phyloP scores from a whole-genome alignment of 2,888 invertebrate genomes.

The Metopia argyrocephala region DNA sequence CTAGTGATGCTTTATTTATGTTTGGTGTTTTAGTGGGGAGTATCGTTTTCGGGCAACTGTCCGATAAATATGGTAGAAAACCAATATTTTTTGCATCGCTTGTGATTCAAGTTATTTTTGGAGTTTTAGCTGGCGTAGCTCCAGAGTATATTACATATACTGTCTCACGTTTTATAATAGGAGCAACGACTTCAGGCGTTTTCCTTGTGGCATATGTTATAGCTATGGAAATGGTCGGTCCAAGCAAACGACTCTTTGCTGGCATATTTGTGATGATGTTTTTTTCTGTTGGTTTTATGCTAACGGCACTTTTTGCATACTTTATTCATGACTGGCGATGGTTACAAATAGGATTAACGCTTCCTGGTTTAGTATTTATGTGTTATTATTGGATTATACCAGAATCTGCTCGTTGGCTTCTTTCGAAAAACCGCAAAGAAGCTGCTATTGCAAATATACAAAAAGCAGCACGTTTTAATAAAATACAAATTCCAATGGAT shows the following conservation, averaged over 20 bases:
- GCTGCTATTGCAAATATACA: constrained; percentile 83
- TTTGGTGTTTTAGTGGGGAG: constrained; percentile 86
- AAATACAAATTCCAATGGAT: constrained; percentile 80
- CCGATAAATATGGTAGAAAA: constrained; percentile 86
- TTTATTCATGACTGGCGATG: constrained; percentile 84
- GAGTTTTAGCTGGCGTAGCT: constrained; percentile 83
- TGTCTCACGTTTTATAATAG: constrained; percentile 83
- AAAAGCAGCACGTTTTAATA: constrained; percentile 83
- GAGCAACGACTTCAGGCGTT: constrained; percentile 87
- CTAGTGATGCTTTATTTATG: constrained; percentile 83
- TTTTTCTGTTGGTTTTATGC: constrained; percentile 85
- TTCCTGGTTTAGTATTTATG: constrained; percentile 84
- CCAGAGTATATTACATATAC: constrained; percentile 85
- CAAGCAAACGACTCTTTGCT: constrained; percentile 83
- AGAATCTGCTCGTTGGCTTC: constrained; percentile 86
- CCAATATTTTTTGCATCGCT: constrained; percentile 86
- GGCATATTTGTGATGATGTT: constrained; percentile 87
- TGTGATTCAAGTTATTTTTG: constrained; percentile 84
- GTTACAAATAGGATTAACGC: constrained; percentile 84
- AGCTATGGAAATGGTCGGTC: constrained; percentile 87
- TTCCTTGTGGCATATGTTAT: constrained; percentile 89
- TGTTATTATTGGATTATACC: constrained; percentile 88
- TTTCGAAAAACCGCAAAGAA: constrained; percentile 82
- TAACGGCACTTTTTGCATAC: constrained; percentile 84
- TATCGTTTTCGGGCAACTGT: constrained; percentile 85